Evolutionary conservation across 2,888 invertebrate genomes (phyloP), one percentile per base, ranked within the genome.

Genomic region (Calephelis perditalis): DNA sequence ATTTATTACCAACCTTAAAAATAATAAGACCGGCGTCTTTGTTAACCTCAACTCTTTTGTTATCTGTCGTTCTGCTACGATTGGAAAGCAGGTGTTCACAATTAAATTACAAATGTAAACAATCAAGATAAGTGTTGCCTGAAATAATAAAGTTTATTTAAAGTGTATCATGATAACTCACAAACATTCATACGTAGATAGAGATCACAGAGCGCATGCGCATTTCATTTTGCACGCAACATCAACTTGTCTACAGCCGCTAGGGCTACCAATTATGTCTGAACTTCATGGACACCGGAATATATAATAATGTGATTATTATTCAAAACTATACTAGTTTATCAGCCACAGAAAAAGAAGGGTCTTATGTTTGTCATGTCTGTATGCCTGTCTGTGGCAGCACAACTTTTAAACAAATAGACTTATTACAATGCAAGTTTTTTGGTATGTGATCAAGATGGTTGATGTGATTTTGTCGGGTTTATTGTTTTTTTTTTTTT

Each of bases 51-150:
- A 35, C 11, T 57, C 57, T 44, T 44, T 57, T 44, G 43, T 44
- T 57, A 43, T 65, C 68, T 67, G 63, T 49, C 49, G 26, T 10
- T 15, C 10, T 9, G 49, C 15, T 49, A 49, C 35, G 10, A 49
- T 49, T 49, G 26, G 49, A 26, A 26, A 15, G 49, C 49, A 49
- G 49, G 49, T 49, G 49, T 11, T 52, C 11, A 52, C 49, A 52
- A 52, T 52, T 52, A 52, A 52, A 52, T 52, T 52, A 52, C 52
- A 52, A 52, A 52, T 35, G 52, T 52, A 52, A 52, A 52, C 52
- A 35, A 52, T 52, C 52, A 35, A 36, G 52, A 52, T 52, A 52
- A 52, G 52, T 36, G 36, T 11, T 10, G 52, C 3, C 52, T 52
- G 52, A 52, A 52, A 52, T 52, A 52, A 52, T 52, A 52, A 52